phyloP scores from a whole-genome alignment of 2,888 invertebrate species.

The Heliconius erato region DNA sequence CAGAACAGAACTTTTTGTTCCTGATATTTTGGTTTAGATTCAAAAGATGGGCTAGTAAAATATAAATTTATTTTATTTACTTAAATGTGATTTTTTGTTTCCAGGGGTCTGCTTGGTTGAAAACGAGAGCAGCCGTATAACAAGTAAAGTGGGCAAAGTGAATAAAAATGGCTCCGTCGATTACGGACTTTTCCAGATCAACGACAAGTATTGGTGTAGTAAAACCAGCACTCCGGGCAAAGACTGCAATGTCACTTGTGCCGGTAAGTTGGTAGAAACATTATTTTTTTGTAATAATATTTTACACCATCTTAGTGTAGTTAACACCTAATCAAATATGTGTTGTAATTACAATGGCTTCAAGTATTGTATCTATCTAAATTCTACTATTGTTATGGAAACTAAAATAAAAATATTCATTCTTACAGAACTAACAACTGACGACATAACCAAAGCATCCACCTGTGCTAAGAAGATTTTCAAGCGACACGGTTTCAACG shows the following conservation, averaged over 20 bases:
- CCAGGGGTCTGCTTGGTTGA: slow-evolving; percentile 81
- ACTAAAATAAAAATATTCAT: background rate
- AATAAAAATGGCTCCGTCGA: slow-evolving; percentile 82
- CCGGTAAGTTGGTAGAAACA: slow-evolving; percentile 57
- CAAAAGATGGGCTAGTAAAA: too few species aligned
- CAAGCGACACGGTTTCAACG: slow-evolving; percentile 68
- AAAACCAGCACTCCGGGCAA: slow-evolving; percentile 67
- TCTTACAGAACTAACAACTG: slow-evolving; percentile 66
- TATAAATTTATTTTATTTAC: background rate
- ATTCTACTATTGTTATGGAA: too few species aligned
- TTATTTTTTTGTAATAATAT: background rate
- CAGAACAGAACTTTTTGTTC: background rate
- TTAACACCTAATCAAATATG: too few species aligned
- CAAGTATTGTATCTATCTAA: too few species aligned
- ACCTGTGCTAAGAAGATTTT: slow-evolving; percentile 70
- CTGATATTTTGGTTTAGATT: too few species aligned
- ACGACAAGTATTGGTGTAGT: slow-evolving; percentile 80
- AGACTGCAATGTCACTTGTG: slow-evolving; percentile 74
- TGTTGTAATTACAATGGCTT: too few species aligned
- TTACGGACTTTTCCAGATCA: slow-evolving; percentile 83
- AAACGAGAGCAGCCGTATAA: slow-evolving; percentile 75
- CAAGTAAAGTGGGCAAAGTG: slow-evolving; percentile 67
- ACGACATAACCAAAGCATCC: slow-evolving; percentile 68
- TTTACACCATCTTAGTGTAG: too few species aligned
- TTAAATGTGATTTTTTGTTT: slow-evolving; percentile 15